Base-by-base conservation (phyloP, 2,797 vertebrate genomes). In the Notolabrus celidotus region DNA sequence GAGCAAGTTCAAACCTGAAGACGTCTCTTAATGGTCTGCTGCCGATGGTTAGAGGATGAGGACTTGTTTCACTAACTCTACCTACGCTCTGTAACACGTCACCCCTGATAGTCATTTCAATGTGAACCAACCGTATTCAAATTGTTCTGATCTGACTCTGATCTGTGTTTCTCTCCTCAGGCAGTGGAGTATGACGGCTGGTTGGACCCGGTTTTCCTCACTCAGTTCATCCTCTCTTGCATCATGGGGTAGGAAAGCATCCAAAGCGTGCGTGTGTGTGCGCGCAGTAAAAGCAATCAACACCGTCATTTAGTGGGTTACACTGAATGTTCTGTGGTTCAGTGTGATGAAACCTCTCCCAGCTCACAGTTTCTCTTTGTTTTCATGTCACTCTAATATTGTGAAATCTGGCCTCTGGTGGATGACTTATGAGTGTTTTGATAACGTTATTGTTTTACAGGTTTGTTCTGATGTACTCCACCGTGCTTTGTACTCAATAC, bases 381-480 rank as follows among this genome's bases (percentile, higher is more conserved):
- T 31, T 2, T 10, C 8, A 9, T 33, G 29, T n/a, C n/a, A 16
- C 36, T 14, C 42, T 38, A 47, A 31, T 0, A n/a, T 51, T 67
- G 47, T 46, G 60, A 72, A 72, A 81, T 78, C 19, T 15, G 19
- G 62, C 22, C 76, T 59, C 9, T 42, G 46, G 19, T 63, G 11
- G 1, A 19, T 22, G 43, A 34, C 43, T 51, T 17, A 7, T 64
- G 17, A 10, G 10, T 59, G 36, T 63, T 27, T 10, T 22, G 41
- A 33, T 53, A 8, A 27, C n/a, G 0, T 54, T 12, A 10, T 47
- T 64, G 31, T 56, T 61, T 70, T 54, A 0, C 58, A 99, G 98
- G 86, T 99, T 99, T 78, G 88, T 99, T 76, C 77, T 99, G 74
- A 99, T 99, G 97, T 99, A 97, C 57, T 96, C 98, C 58, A 99